Evolutionary conservation across 2,888 invertebrate genomes (phyloP).

Genomic region (Polydesmus complanatus): DNA sequence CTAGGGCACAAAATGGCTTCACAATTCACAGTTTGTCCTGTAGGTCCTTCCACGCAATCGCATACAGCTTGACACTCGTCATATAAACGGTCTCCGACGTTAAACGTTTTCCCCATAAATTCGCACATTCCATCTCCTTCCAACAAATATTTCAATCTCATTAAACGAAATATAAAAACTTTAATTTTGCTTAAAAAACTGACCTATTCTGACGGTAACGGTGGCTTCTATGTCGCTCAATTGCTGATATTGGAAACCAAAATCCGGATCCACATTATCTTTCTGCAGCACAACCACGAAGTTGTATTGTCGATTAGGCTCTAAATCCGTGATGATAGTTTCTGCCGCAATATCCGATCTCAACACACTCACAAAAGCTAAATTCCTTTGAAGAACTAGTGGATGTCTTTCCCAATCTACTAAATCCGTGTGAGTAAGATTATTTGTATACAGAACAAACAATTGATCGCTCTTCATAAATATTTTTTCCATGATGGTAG

Average conservation of each 20-base stretch:
- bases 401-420: constrained; percentile 12
- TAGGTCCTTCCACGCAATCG: constrained; percentile 10
- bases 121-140: constrained; percentile 11
- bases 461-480: constrained; percentile 9
- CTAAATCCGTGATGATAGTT: constrained; percentile 8
- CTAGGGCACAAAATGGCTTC: constrained; percentile 14
- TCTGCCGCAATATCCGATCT: constrained; percentile 12
- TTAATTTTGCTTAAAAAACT: background rate
- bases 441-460: constrained; percentile 10
- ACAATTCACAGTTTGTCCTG: constrained; percentile 3
- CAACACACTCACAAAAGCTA: constrained; percentile 13
- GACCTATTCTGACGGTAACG: constrained; percentile 9
- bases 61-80: constrained; percentile 14
- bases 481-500: constrained; percentile 11
- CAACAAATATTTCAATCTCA: background rate
- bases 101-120: constrained; percentile 15
- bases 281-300: constrained; percentile 11
- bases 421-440: constrained; percentile 7
- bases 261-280: constrained; percentile 9
- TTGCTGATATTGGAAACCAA: constrained; percentile 11
- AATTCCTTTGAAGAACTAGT: constrained; percentile 12
- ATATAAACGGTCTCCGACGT: constrained; percentile 12
- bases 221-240: constrained; percentile 9
- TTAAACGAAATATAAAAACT: background rate
- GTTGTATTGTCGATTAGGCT: constrained; percentile 10